A percentile compares a stretch with the other conserved stretches of the same genome.
phyloP scores from a whole-genome alignment of 1,140 invertebrate species.

The Lordiphosa stackelbergi region DNA sequence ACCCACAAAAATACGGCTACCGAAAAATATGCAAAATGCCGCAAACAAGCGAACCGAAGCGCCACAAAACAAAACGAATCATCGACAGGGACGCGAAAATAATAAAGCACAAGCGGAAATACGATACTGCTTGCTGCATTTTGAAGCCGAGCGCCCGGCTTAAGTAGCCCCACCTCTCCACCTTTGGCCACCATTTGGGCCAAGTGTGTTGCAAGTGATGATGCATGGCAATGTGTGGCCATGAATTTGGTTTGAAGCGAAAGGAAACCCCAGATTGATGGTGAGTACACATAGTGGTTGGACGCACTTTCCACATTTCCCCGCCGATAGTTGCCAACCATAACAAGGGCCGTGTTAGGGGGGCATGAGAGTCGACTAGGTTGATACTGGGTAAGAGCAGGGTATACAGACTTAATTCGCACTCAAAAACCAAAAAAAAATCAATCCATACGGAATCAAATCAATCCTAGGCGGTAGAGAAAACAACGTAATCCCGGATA shows the following conservation, averaged over 20 bases:
- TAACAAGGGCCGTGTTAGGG: no score
- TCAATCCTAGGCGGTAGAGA: no score
- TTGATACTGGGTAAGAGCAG: no score
- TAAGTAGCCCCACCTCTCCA: slow-evolving; percentile 4
- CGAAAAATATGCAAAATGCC: slow-evolving; percentile 44
- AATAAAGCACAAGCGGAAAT: slow-evolving; percentile 52
- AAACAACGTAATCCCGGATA: no score
- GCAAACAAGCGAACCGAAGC: slow-evolving; percentile 48
- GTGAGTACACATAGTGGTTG: slow-evolving; percentile 20
- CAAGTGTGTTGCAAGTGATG: not conserved
- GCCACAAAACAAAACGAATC: slow-evolving; percentile 17
- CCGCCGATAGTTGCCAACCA: no score
- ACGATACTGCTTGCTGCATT: slow-evolving; percentile 39
- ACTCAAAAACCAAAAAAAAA: no score
- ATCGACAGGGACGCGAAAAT: slow-evolving; percentile 26
- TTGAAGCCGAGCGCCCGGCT: slow-evolving; percentile 19
- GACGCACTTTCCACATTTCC: slow-evolving; percentile 4
- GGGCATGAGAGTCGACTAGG: no score
- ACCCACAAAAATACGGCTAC: slow-evolving; percentile 43
- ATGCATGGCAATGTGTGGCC: slow-evolving; percentile 5
- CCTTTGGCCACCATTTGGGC: not conserved
- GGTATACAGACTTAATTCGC: no score
- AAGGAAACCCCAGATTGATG: slow-evolving; percentile 26
- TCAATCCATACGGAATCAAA: no score
- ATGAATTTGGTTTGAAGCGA: slow-evolving; percentile 2